A percentile compares a stretch with the other conserved stretches of the same genome.
These are phyloP conservation scores for Sitta carolinensis DNA, from an alignment of 2,797 vertebrate genomes.

Conservation along the genomic window DNA sequence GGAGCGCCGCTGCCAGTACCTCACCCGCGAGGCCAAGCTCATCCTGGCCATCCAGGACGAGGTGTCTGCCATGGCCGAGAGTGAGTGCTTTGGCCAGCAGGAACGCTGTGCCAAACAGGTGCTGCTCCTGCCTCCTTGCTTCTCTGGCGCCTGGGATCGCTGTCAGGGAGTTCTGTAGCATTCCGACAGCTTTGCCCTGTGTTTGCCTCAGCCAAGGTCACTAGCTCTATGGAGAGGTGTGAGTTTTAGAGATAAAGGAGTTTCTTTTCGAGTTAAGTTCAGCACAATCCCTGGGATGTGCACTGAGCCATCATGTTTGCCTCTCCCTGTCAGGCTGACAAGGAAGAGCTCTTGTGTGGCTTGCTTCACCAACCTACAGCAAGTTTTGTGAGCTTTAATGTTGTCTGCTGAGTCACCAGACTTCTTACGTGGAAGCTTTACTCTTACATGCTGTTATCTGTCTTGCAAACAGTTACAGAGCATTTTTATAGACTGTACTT, in stretches of 20 bases:
- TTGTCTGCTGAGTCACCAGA: background rate
- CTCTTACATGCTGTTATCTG: background rate
- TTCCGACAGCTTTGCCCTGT: background rate
- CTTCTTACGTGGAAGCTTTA: background rate
- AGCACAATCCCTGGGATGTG: background rate
- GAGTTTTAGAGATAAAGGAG: background rate
- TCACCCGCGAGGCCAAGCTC: slow-evolving; percentile 96
- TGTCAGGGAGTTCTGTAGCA: background rate
- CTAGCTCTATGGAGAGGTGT: background rate
- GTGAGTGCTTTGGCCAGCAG: slow-evolving; percentile 74
- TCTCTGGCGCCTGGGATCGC: background rate
- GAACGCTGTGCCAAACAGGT: too few species aligned
- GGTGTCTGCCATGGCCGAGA: slow-evolving; percentile 89
- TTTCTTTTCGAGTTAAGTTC: background rate
- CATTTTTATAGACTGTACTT: background rate
- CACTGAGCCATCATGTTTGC: background rate
- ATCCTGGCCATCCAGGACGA: slow-evolving; percentile 96
- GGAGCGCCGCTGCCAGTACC: slow-evolving; percentile 95
- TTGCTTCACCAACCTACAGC: background rate
- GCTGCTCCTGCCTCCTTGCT: background rate
- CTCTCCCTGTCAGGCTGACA: background rate
- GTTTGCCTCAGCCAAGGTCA: background rate
- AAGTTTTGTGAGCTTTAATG: background rate
- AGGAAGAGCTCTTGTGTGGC: background rate
- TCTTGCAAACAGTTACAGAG: background rate